Percentiles rank a stretch among this genome's conserved stretches.
Evolutionary conservation across 2,888 invertebrate species (phyloP).

Genomic region (Agrotis clavis): DNA sequence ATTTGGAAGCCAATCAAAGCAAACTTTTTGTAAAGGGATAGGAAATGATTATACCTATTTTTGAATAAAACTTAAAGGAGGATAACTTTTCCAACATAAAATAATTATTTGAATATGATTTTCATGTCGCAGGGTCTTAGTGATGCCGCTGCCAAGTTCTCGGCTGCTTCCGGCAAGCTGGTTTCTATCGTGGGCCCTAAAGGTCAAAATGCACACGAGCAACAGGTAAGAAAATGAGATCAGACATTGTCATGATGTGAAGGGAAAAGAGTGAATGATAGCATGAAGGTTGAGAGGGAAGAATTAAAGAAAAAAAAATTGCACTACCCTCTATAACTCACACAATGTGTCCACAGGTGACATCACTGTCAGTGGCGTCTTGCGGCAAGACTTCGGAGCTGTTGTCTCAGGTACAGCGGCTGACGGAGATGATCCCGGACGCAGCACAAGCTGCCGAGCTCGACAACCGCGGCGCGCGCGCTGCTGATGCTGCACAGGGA

Average conservation of each 20-base stretch:
- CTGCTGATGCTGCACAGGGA: constrained; percentile 69
- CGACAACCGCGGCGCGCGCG: constrained; percentile 63
- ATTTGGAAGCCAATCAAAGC: no score
- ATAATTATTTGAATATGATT: no score
- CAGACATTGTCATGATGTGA: not conserved
- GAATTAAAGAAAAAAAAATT: no score
- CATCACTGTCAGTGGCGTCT: constrained; percentile 65
- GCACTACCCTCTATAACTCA: no score
- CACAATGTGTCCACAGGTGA: not conserved
- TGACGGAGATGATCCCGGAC: constrained; percentile 64
- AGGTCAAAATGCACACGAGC: constrained; percentile 57
- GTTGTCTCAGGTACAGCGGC: constrained; percentile 69
- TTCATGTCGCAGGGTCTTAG: constrained; percentile 64
- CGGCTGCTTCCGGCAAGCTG: constrained; percentile 72
- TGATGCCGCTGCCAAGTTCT: constrained; percentile 70
- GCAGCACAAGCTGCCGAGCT: constrained; percentile 60
- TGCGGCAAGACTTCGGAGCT: constrained; percentile 72
- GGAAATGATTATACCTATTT: no score
- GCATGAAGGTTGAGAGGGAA: no score
- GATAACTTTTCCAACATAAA: no score
- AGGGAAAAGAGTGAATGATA: no score
- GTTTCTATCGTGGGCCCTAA: constrained; percentile 68
- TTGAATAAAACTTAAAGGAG: no score
- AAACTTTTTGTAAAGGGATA: no score
- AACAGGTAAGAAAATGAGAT: constrained; percentile 61